Conservation (phyloP, 2,113 vertebrate genomes). For the Psittacula cyanocephala region DNA sequence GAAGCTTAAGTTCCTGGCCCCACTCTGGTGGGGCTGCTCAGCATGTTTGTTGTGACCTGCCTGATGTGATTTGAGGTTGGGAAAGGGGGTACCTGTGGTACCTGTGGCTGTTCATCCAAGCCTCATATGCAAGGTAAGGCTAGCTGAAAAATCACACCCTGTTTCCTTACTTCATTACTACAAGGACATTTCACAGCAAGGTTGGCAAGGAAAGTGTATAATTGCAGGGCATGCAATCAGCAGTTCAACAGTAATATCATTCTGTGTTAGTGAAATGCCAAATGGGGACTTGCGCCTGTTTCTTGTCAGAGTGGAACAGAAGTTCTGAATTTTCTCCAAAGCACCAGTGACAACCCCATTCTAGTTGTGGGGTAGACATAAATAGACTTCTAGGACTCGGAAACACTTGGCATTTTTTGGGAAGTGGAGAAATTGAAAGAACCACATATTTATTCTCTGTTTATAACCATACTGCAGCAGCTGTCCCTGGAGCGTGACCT, state of each 20-base stretch:
- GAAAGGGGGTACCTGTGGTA: background rate
- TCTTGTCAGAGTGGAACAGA: background rate
- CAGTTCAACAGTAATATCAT: background rate
- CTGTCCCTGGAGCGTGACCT: background rate
- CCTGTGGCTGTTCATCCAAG: background rate
- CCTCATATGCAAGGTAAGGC: background rate
- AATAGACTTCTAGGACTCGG: background rate
- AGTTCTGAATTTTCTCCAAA: background rate
- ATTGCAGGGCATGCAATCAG: accelerated
- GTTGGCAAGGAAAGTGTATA: background rate
- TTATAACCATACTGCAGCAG: background rate
- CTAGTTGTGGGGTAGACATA: background rate
- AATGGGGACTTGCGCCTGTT: background rate
- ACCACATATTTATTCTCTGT: background rate
- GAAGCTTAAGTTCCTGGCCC: background rate
- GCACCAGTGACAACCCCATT: background rate
- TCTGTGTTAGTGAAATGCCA: background rate
- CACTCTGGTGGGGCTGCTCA: background rate
- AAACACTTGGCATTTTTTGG: background rate
- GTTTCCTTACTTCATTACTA: background rate
- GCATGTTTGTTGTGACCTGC: background rate
- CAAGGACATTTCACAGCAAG: background rate
- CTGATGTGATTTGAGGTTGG: background rate
- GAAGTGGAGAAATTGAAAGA: background rate
- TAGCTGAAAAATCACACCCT: background rate